Evolutionary conservation across 1,140 invertebrate species (phyloP), one percentile per base, ranked within the genome.

Genomic region (Halesus radiatus): DNA sequence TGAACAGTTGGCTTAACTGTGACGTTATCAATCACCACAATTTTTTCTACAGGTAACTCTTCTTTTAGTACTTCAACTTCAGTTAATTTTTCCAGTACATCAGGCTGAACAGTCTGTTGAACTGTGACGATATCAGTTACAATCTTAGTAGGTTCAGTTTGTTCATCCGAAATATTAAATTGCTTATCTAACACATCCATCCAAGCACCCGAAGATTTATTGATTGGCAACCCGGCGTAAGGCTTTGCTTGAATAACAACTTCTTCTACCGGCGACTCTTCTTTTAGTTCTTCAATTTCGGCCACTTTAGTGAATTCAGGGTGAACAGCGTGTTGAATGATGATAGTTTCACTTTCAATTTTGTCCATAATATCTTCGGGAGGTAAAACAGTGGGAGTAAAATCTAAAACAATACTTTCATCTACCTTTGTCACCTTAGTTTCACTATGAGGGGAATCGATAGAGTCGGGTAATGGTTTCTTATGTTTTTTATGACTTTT

Each of bases 131-230:
- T 23, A 20, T 16, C n/a, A 26, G 62, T 23, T 23, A 16, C 23
- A 37, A 8, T 72, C 50, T 72, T 50, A 3, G 32, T 1, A 37
- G 32, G 32, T 72, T 50, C 32, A n/a, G n/a, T 6, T 83, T 87
- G 85, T 13, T 89, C 87, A 62, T 88, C 87, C 18, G 86, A 87
- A 4, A 90, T 87, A 18, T 84, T 84, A 79, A 92, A 89, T 70
- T 90, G 87, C 82, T 91, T 88, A 80, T 92, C 91, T 66, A 92
- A 80, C 72, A 90, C 87, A 85, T 86, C 84, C 86, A 87, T 87
- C 87, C 87, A 87, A 13, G 84, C 78, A 78, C 78, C 84, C 8
- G 82, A 81, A 4, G 87, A 85, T 4, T 83, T 80, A 75, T 87
- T 85, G 1, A 87, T 85, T 16, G 86, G 86, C 37, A 87, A 73